Evolutionary conservation across 2,888 invertebrate genomes (phyloP).

Genomic region (Nebria salina): DNA sequence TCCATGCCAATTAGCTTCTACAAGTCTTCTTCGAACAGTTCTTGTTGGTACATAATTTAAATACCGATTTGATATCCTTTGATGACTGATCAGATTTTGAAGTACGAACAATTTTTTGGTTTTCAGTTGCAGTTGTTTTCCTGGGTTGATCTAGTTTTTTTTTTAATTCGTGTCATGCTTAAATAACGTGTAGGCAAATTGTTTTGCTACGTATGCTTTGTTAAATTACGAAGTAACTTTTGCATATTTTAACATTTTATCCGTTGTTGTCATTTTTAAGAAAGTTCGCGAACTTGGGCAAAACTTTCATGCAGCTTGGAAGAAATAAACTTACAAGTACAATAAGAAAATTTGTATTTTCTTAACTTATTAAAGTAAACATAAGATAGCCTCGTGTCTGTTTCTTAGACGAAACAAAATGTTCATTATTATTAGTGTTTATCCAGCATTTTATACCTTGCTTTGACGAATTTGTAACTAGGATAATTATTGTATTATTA

Average conservation of each 20-base stretch:
- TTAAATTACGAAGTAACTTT: background rate
- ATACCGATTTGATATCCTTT: too few species aligned
- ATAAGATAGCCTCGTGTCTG: background rate
- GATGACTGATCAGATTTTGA: too few species aligned
- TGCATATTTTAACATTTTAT: background rate
- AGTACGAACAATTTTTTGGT: too few species aligned
- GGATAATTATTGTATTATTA: too few species aligned
- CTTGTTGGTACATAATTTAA: background rate
- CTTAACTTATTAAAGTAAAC: background rate
- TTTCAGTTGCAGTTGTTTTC: too few species aligned
- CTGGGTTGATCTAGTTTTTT: too few species aligned
- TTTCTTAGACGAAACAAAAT: background rate
- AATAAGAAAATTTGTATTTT: background rate
- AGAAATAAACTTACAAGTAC: background rate
- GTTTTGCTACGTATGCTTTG: background rate
- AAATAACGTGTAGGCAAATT: too few species aligned
- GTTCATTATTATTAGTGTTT: too few species aligned
- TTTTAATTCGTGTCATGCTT: too few species aligned
- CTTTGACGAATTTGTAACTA: too few species aligned
- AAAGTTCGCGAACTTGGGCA: background rate
- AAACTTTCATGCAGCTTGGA: background rate
- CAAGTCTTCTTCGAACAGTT: constrained; percentile 3
- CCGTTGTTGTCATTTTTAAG: background rate
- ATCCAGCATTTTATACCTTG: too few species aligned
- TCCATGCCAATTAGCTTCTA: background rate